Evolutionary conservation across 2,797 vertebrate genomes (phyloP).

Genomic region (Spinus olivaceus): DNA sequence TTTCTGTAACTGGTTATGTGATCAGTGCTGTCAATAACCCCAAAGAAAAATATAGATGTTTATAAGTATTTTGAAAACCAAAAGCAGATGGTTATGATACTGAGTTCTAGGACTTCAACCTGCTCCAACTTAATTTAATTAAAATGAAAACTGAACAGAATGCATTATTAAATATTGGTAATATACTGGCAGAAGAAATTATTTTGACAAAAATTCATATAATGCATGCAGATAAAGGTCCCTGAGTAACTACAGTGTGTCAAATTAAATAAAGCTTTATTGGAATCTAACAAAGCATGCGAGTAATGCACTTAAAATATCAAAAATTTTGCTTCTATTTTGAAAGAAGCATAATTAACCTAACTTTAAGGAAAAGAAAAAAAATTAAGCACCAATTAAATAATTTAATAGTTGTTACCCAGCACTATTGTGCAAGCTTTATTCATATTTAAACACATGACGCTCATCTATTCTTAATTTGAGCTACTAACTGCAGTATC

Average conservation of each 20-base stretch:
- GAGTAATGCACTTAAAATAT: conserved; percentile 44
- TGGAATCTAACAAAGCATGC: conserved; percentile 54
- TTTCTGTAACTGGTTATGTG: conserved; percentile 45
- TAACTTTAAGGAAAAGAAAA: conserved; percentile 42
- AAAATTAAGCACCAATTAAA: conserved; percentile 53
- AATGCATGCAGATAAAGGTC: conserved; percentile 67
- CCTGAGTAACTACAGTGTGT: conserved; percentile 47
- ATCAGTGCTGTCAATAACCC: conserved; percentile 62
- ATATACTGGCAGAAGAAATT: conserved; percentile 58
- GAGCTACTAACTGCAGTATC: background rate
- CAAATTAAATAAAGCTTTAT: conserved; percentile 66
- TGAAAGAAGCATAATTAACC: conserved; percentile 51
- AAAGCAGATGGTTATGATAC: conserved; percentile 64
- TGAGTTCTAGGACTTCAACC: conserved; percentile 62
- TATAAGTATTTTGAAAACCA: conserved; percentile 45
- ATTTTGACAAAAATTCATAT: conserved; percentile 74
- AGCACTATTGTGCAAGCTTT: background rate
- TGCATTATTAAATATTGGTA: conserved; percentile 69
- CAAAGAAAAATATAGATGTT: conserved; percentile 66
- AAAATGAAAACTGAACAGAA: conserved; percentile 68
- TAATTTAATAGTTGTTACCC: conserved; percentile 30
- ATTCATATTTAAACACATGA: conserved; percentile 40
- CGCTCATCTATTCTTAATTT: background rate
- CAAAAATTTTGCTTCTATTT: conserved; percentile 45
- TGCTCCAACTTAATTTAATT: conserved; percentile 69